These are phyloP conservation scores for Bruchidius siliquastri DNA, from an alignment of 2,888 invertebrate genomes.

Conservation along the genomic window DNA sequence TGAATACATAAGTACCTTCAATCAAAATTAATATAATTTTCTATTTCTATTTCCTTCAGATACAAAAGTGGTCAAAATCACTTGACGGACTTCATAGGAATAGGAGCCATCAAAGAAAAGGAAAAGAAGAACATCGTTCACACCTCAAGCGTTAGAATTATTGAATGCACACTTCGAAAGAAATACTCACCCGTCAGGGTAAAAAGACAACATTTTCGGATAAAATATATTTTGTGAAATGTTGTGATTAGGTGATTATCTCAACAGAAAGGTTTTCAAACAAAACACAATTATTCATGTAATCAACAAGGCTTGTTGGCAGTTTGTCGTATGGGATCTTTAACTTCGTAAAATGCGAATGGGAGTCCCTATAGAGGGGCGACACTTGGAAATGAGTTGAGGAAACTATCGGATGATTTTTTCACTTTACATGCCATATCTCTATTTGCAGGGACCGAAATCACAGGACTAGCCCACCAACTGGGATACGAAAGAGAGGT, in stretches of 20 bases:
- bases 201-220: slow-evolving; percentile 28
- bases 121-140: slow-evolving; percentile 94
- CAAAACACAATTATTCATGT: too few species aligned
- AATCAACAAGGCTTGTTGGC: too few species aligned
- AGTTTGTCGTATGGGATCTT: too few species aligned
- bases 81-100: slow-evolving; percentile 91
- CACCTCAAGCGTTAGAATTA: slow-evolving; percentile 91
- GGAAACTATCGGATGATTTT: too few species aligned
- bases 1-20: too few species aligned
- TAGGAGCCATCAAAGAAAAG: slow-evolving; percentile 96
- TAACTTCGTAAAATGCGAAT: too few species aligned
- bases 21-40: not conserved
- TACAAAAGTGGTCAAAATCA: slow-evolving; percentile 91
- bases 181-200: slow-evolving; percentile 98
- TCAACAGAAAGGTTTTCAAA: too few species aligned
- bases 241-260: too few species aligned
- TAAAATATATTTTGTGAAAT: not conserved
- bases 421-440: too few species aligned
- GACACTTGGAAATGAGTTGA: too few species aligned
- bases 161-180: slow-evolving; percentile 93
- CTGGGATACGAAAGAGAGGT: slow-evolving; percentile 96
- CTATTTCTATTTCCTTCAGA: slow-evolving; percentile 53
- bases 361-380: too few species aligned
- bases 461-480: slow-evolving; percentile 91
- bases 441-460: slow-evolving; percentile 97